Evolutionary conservation across 2,113 vertebrate genomes (phyloP).

Genomic region (Saguinus imperator): DNA sequence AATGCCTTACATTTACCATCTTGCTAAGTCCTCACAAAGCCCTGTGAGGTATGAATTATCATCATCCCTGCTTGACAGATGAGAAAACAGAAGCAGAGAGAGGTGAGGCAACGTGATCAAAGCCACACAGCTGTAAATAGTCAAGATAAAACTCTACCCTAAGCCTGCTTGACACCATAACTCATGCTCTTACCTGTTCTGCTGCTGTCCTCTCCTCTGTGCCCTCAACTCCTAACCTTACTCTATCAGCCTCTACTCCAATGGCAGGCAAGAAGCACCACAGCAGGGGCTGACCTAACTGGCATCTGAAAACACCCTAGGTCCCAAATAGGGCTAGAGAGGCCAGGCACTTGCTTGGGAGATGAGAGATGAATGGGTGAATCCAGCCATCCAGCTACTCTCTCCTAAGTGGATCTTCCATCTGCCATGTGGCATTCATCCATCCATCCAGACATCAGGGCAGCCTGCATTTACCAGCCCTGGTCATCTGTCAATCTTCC

Average conservation of each 20-base stretch:
- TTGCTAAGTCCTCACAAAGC: neutral
- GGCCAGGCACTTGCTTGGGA: neutral
- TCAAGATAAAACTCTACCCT: neutral
- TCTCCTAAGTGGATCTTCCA: neutral
- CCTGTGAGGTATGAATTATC: neutral
- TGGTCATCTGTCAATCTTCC: conserved; percentile 47
- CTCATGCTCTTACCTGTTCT: neutral
- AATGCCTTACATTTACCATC: neutral
- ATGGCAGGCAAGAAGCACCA: neutral
- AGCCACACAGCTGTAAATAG: neutral
- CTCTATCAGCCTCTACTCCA: neutral
- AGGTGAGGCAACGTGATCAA: conserved; percentile 15
- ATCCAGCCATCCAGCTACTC: neutral
- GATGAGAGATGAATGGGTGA: neutral
- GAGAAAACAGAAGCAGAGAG: conserved; percentile 8
- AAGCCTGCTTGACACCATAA: neutral
- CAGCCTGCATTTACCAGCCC: neutral
- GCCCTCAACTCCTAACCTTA: neutral
- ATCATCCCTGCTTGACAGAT: neutral
- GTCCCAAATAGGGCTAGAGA: neutral
- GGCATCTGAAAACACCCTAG: neutral
- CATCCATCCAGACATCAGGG: neutral
- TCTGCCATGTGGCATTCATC: neutral
- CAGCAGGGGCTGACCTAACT: neutral
- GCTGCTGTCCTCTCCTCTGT: neutral